Evolutionary conservation across 2,797 vertebrate genomes (phyloP), one percentile per base, ranked within the genome.

Genomic region (Sebastes itinus): DNA sequence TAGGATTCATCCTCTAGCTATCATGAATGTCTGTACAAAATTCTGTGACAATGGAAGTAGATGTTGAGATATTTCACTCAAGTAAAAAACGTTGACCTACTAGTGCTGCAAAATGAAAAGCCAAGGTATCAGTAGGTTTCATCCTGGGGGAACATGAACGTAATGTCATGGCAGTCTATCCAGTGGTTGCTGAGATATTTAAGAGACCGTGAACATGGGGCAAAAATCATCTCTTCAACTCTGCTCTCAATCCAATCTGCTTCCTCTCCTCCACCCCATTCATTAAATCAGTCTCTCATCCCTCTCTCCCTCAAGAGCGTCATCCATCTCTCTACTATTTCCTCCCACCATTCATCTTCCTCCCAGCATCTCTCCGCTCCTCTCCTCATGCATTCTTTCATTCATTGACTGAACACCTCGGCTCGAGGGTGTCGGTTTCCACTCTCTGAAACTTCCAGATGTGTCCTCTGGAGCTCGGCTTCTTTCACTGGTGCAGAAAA

Each of bases 361-460:
- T 42, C 11, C 79, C 77, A 74, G 78, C 80, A 55, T 86, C 68
- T 61, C 78, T 73, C 60, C 42, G 71, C 76, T 65, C 63, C 69
- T 42, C 59, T 69, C 30, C 23, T 12, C 77, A 2, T 20, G n/a
- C 60, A 23, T 76, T 87, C 63, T 73, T 82, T 88, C 74, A 75
- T 89, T 85, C 91, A 89, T 80, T 87, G 82, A 92, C 83, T 77
- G 78, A 87, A 87, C 82, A 61, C 11, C 62, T 73, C 14, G n/a
- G 62, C 87, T 73, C 25, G 7, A 2, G 14, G 55, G 91, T 89
- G 78, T 94, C 91, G 20, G 42, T 35, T 93, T 92, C 59, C 90
- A 38, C 83, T 72, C 62, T 84, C 60, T 73, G 75, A 68, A 86
- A 90, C 82, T 85, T 92, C 92, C 93, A 93, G 90, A 93, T 93